Evolutionary conservation across 1,140 invertebrate genomes (phyloP), one percentile per base, ranked within the genome.

Genomic region (Gonioctena quinquepunctata): DNA sequence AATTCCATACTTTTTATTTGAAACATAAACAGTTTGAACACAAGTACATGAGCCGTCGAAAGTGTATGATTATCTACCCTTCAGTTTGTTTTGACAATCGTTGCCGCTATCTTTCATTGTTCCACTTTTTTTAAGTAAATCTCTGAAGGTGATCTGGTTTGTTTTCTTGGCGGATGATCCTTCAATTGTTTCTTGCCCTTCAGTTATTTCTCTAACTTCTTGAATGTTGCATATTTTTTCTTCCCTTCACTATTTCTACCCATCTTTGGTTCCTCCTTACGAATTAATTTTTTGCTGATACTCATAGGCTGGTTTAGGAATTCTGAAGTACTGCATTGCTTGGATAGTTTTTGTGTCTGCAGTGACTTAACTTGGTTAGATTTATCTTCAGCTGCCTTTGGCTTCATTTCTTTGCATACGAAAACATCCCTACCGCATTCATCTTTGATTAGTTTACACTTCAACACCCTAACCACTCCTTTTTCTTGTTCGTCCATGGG

Each of bases 371-470:
- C 33, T 42, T 42, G 11, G 11, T 11, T 13, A n/a, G 11, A 13
- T 7, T 8, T 4, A 42, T 2, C 33, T 42, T 2, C 33, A 42
- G 33, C 13, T 13, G 33, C 16, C 13, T 13, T 1, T 13, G 27
- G 18, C 27, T 18, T 64, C 1, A 64, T 49, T 21, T 64, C 61
- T 8, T 64, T 64, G 16, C 61, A 64, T n/a, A 64, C 42, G 27
- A 66, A 54, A 16, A 52, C 23, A 2, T 66, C 63, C 26, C 50
- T 27, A 7, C 48, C 63, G 23, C 18, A 26, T 6, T 27, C 48
- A 28, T 66, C 48, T 52, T 27, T 27, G 3, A 27, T 26, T 0
- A 54, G 22, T 18, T 66, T 66, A 48, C 63, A 66, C 19, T 66
- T 52, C 11, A 66, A 22, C n/a, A 49, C 16, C 27, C 63, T 66